Percentiles rank a stretch among this genome's conserved stretches.
These are phyloP conservation scores for Distichodus sexfasciatus DNA, from an alignment of 2,797 vertebrate species.

Conservation along the genomic window DNA sequence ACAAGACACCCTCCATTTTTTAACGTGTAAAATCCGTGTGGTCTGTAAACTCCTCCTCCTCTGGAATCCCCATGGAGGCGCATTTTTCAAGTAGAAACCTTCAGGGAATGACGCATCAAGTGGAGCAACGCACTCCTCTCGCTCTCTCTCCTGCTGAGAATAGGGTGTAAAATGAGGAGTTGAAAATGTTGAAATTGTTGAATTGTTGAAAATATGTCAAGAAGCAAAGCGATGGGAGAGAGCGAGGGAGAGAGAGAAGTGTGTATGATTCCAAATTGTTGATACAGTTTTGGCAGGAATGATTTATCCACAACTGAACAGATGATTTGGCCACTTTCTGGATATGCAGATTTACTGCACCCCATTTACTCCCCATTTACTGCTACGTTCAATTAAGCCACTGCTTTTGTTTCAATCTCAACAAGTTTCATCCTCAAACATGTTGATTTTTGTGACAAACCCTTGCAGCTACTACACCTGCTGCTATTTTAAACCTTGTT, in stretches of 20 bases:
- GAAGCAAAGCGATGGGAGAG: constrained; percentile 12
- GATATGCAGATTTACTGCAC: too few species aligned
- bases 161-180: constrained; percentile 8
- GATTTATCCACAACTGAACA: constrained; percentile 17
- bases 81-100: constrained; percentile 43
- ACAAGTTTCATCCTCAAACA: neutral
- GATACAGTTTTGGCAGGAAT: constrained; percentile 41
- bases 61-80: constrained; percentile 29
- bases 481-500: too few species aligned
- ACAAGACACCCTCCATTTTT: neutral
- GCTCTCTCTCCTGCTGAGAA: constrained; percentile 10
- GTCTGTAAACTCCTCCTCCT: constrained; percentile 31
- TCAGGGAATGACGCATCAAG: constrained; percentile 33
- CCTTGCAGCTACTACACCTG: too few species aligned
- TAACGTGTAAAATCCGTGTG: constrained; percentile 15
- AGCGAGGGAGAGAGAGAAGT: neutral
- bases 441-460: neutral
- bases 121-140: constrained; percentile 19
- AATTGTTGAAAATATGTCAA: constrained; percentile 20
- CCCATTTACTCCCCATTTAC: constrained; percentile 36
- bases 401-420: neutral
- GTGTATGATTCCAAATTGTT: neutral
- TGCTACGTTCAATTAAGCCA: constrained; percentile 32
- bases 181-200: neutral
- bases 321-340: too few species aligned